phyloP scores from a whole-genome alignment of 2,797 vertebrate species.

The Brachyrhaphis roseni region DNA sequence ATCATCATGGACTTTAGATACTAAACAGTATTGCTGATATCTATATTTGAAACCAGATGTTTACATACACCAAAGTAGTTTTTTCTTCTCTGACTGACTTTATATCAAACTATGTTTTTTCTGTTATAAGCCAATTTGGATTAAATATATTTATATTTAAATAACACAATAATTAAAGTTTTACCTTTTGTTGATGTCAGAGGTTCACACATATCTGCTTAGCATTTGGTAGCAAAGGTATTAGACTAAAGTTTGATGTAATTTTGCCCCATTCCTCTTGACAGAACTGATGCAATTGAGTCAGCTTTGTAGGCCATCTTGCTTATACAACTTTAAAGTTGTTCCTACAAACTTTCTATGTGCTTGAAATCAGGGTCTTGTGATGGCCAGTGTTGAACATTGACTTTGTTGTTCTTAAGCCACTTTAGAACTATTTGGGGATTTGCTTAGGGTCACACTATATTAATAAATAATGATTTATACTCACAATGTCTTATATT shows the following conservation, averaged over 20 bases:
- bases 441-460: background rate
- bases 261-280: background rate
- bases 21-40: background rate
- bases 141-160: background rate
- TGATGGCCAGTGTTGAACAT: background rate
- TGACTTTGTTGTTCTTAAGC: too few species aligned
- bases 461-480: background rate
- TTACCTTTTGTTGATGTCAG: background rate
- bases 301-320: background rate
- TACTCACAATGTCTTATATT: background rate
- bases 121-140: background rate
- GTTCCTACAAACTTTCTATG: background rate
- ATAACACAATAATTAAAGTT: background rate
- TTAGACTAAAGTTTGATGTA: background rate
- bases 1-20: background rate
- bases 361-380: background rate
- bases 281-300: background rate
- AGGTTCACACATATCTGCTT: background rate
- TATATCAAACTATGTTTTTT: background rate
- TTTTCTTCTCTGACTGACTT: background rate
- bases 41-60: background rate
- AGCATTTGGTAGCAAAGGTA: background rate
- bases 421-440: background rate
- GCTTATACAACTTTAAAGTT: background rate
- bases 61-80: background rate